Evolutionary conservation across 2,113 vertebrate species (phyloP), one percentile per base, ranked within the genome.

Genomic region (Cyanoliseus patagonus): DNA sequence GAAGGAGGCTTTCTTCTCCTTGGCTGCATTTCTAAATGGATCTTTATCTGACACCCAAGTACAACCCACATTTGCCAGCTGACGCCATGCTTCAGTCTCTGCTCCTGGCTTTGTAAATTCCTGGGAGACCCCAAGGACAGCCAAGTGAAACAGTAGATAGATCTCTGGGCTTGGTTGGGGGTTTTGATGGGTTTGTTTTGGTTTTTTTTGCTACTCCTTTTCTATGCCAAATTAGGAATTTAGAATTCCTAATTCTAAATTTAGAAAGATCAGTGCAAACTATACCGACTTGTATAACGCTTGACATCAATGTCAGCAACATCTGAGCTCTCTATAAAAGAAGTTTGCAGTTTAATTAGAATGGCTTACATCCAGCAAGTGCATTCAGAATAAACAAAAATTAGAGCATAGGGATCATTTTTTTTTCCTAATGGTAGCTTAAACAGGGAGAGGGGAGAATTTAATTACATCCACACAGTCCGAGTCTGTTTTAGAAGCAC

Each of bases 381-480:
- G 83, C 96, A 92, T 94, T 97, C 96, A 97, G 95, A 95, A 94
- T 92, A 96, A 97, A 92, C 55, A 97, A 96, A 97, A 97, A 94
- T 92, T 93, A 91, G 57, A 95, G 76, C 76, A 92, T 41, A 91
- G 75, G 91, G 92, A 94, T 59, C n/a, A 84, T 82, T 55, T 67
- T 63, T 85, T 86, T 91, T 93, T 11, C 83, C 85, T 81, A 94
- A 88, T 31, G 25, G 57, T 78, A 93, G 37, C 61, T 90, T 61
- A 72, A 7, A 80, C 2, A 76, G 41, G 41, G 9, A 90, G 19
- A 57, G 17, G 17, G n/a, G 39, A 90, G 37, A 83, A 90, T 88
- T 85, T 93, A 69, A 69, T 77, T 83, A 61, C 33, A 59, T 22
- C 41, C 31, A 66, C 35, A 80, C 6, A 70, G 19, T 41, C 18